phyloP scores from a whole-genome alignment of 2,113 vertebrate genomes.

The Dromas ardeola region DNA sequence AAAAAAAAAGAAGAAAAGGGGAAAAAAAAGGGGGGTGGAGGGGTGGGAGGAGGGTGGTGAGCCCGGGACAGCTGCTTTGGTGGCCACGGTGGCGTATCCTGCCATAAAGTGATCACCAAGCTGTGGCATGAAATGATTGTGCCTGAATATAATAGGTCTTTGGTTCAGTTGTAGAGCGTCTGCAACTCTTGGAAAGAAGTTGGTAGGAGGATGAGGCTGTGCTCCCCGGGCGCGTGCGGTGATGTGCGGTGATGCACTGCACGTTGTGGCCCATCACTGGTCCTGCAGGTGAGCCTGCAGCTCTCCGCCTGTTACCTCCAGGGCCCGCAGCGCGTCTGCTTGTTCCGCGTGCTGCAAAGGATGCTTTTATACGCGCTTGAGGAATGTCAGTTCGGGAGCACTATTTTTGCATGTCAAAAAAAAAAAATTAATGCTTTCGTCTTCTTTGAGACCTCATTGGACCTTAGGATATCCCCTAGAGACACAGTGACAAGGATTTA shows the following conservation, averaged over 20 bases:
- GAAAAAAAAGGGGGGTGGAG: fast-evolving
- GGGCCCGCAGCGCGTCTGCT: background rate
- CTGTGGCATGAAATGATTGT: background rate
- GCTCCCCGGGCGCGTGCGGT: fast-evolving
- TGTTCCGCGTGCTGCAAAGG: background rate
- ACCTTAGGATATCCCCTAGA: background rate
- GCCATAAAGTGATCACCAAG: background rate
- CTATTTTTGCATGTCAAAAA: background rate
- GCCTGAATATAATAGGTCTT: background rate
- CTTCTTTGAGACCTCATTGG: background rate
- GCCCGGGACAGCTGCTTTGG: background rate
- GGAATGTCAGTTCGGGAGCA: background rate
- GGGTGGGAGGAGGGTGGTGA: fast-evolving
- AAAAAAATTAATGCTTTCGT: background rate
- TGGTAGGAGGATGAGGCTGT: background rate
- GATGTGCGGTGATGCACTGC: fast-evolving
- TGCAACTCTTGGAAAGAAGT: background rate
- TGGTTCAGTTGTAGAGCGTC: background rate
- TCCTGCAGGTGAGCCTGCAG: fast-evolving
- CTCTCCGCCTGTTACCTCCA: background rate
- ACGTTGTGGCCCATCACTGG: fast-evolving
- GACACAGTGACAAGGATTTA: background rate
- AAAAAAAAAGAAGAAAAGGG: background rate
- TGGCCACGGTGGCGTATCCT: slow-evolving; percentile 1
- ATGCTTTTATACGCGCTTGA: background rate